Conservation (phyloP, 2,888 invertebrate species). For the Thereva unica region DNA sequence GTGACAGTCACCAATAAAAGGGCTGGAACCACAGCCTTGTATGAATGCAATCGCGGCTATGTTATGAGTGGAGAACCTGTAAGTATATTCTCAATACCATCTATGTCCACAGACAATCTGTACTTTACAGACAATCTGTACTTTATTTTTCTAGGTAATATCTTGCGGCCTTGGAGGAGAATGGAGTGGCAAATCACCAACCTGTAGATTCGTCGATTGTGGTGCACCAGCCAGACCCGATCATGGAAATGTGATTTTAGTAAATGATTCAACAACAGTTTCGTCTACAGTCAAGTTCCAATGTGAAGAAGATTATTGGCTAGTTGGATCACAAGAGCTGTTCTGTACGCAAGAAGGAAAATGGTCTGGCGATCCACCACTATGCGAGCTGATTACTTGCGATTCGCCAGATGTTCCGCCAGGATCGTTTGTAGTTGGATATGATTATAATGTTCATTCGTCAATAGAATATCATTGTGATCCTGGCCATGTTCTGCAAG, state of each 20-base stretch:
- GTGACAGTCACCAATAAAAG: slow-evolving; percentile 73
- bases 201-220: slow-evolving; percentile 85
- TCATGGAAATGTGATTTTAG: slow-evolving; percentile 71
- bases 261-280: slow-evolving; percentile 81
- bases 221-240: slow-evolving; percentile 80
- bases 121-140: slow-evolving; percentile 1
- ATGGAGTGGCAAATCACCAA: slow-evolving; percentile 79
- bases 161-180: slow-evolving; percentile 84
- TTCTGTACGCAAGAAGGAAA: slow-evolving; percentile 82
- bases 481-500: slow-evolving; percentile 77
- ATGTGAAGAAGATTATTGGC: slow-evolving; percentile 83
- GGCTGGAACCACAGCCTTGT: slow-evolving; percentile 79
- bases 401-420: slow-evolving; percentile 83
- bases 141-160: slow-evolving; percentile 64
- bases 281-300: slow-evolving; percentile 78
- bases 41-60: slow-evolving; percentile 81
- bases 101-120: not conserved
- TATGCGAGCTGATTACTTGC: slow-evolving; percentile 86
- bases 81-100: slow-evolving; percentile 50
- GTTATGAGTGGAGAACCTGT: slow-evolving; percentile 81
- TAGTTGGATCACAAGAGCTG: slow-evolving; percentile 70
- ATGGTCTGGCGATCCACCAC: slow-evolving; percentile 83
- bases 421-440: slow-evolving; percentile 85
- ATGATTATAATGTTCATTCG: slow-evolving; percentile 87
- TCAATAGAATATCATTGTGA: slow-evolving; percentile 88